phyloP scores from a whole-genome alignment of 2,113 vertebrate genomes.

The Grammatotria lemairii region DNA sequence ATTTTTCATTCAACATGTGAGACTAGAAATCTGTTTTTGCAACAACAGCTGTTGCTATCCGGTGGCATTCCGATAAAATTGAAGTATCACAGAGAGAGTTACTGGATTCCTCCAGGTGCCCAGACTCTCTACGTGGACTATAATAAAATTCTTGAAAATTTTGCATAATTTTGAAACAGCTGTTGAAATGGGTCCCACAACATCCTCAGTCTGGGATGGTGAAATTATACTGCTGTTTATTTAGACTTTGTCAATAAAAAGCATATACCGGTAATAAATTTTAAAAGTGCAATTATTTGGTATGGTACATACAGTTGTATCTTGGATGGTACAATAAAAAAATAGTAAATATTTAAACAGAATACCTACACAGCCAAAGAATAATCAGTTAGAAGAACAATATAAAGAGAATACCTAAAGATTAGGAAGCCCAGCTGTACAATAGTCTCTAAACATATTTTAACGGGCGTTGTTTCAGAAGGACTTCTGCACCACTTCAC shows the following conservation, averaged over 20 bases:
- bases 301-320: not conserved
- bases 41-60: not conserved
- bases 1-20: not conserved
- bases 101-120: not conserved
- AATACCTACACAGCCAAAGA: not conserved
- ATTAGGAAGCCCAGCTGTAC: not conserved
- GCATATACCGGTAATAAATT: not conserved
- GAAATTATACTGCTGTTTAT: not conserved
- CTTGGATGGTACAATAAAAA: not conserved
- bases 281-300: not conserved
- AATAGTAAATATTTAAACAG: not conserved
- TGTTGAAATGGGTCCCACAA: not conserved
- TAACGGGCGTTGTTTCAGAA: rapidly evolving
- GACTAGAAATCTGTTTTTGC: not conserved
- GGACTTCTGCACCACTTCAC: not conserved
- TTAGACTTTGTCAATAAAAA: not conserved
- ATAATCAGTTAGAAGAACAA: not conserved
- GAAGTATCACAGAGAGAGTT: not conserved
- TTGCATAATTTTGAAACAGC: not conserved
- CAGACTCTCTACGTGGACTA: not conserved
- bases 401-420: not conserved
- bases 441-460: not conserved
- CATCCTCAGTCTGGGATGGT: not conserved
- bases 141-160: not conserved
- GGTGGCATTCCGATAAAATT: not conserved